A percentile compares a stretch with the other conserved stretches of the same genome.
These are phyloP conservation scores for Amblyteles armatorius DNA, from an alignment of 2,888 invertebrate species.

Conservation along the genomic window DNA sequence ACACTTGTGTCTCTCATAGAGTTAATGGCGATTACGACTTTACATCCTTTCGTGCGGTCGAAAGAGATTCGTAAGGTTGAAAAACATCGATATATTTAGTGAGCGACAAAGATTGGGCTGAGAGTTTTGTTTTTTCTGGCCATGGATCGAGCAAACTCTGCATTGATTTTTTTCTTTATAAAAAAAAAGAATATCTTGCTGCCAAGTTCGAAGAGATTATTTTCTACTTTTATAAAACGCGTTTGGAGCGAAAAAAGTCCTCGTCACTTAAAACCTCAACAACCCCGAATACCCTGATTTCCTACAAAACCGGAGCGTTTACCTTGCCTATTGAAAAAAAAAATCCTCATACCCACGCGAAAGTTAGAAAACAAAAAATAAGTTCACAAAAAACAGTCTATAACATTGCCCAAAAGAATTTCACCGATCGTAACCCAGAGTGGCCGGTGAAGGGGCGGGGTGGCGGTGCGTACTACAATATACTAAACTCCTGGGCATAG, in stretches of 20 bases:
- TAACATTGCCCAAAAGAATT: background rate
- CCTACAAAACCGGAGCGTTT: background rate
- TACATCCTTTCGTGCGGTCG: background rate
- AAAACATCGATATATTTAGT: background rate
- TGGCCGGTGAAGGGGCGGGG: constrained; percentile 17
- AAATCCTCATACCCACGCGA: background rate
- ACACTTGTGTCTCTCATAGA: background rate
- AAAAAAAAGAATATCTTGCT: no score
- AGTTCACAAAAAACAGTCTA: constrained; percentile 35
- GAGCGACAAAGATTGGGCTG: background rate
- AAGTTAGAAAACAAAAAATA: background rate
- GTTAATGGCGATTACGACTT: background rate
- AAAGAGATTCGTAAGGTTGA: background rate
- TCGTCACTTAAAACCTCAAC: background rate
- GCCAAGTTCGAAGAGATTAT: no score
- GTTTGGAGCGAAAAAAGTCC: background rate
- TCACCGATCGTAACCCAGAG: constrained; percentile 14
- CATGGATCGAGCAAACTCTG: no score
- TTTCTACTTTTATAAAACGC: background rate
- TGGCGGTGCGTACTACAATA: constrained; percentile 24
- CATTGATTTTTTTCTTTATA: no score
- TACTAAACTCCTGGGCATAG: constrained; percentile 21
- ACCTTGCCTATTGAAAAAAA: constrained; percentile 6
- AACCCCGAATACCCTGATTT: background rate
- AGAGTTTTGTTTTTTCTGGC: no score